Base-by-base conservation (phyloP, 2,888 invertebrate species). In the Daptonema setosum region DNA sequence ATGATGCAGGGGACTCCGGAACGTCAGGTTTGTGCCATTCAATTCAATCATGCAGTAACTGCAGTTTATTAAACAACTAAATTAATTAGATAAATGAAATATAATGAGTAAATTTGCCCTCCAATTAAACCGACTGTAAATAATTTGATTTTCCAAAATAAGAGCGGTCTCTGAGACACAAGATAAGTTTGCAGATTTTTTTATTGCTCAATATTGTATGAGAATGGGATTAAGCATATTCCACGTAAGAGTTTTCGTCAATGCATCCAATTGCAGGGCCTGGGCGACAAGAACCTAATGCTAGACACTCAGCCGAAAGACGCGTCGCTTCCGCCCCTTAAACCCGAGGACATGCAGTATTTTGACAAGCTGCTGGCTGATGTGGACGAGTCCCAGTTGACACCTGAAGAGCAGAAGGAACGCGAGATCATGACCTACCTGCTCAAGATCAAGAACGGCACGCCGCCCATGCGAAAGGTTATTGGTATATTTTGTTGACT, bases 331-430 rank as follows among this genome's bases (percentile, higher is more conserved):
- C 97, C 97, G 22, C 90, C 97, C 71, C 85, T 97, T 82, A 97
- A 99, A 73, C 97, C 97, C 0, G 97, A 99, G 74, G 93, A 93
- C 75, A 91, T 97, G 52, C 97, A 99, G 75, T 97, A 99, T 75
- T 97, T 97, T 74, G 97, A 99, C 74, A 97, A 97, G 74, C 77
- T 97, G 61, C 78, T 99, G 63, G 82, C 90, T 56, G 97, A 97
- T 70, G 93, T 99, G 29, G 97, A 99, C 72, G 97, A 99, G 75
- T 91, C 93, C 68, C 75, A 83, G 0, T 77, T 95, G 45, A 63
- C 61, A 55, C 88, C 93, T 0, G 95, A 99, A 67, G 97, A 99
- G 71, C 83, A 87, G 63, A 95, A 93, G 71, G 97, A 99, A 73
- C 78, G 97, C 51, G 95, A 95, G 75, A 99, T 99, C 54, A 99